Evolutionary conservation across 2,797 vertebrate genomes (phyloP).

Genomic region (Paramormyrops hopkinsi): DNA sequence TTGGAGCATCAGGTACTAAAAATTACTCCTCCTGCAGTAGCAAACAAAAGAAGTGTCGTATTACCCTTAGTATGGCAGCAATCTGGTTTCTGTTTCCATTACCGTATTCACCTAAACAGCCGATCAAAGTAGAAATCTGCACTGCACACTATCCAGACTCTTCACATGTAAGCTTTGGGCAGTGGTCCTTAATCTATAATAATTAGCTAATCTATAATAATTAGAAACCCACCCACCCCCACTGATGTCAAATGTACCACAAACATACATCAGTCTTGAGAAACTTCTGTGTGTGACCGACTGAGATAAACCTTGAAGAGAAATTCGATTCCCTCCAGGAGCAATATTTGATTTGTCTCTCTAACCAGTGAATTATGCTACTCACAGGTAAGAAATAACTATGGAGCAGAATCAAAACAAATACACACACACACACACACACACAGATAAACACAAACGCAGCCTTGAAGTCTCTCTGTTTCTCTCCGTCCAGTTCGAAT

Average conservation of each 20-base stretch:
- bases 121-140: not conserved
- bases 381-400: slow-evolving; percentile 17
- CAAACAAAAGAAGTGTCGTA: not conserved
- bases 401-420: not conserved
- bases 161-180: not conserved
- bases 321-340: slow-evolving; percentile 17
- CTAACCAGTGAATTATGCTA: slow-evolving; percentile 24
- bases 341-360: slow-evolving; percentile 28
- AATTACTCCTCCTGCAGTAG: not conserved
- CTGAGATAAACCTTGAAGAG: slow-evolving; percentile 21
- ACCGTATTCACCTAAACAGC: not conserved
- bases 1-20: not conserved
- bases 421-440: slow-evolving; percentile 15
- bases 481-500: slow-evolving; percentile 15
- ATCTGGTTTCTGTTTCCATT: not conserved
- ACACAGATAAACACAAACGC: not conserved
- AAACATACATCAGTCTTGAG: slow-evolving; percentile 21
- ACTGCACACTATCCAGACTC: not conserved
- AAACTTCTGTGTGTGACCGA: slow-evolving; percentile 5
- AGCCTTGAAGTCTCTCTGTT: not conserved
- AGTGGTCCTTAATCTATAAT: not conserved
- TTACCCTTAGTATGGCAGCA: not conserved
- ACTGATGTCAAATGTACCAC: slow-evolving; percentile 18
- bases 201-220: not conserved
- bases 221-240: not conserved